phyloP scores from a whole-genome alignment of 2,888 invertebrate species.

The Himalopsyche anomala region DNA sequence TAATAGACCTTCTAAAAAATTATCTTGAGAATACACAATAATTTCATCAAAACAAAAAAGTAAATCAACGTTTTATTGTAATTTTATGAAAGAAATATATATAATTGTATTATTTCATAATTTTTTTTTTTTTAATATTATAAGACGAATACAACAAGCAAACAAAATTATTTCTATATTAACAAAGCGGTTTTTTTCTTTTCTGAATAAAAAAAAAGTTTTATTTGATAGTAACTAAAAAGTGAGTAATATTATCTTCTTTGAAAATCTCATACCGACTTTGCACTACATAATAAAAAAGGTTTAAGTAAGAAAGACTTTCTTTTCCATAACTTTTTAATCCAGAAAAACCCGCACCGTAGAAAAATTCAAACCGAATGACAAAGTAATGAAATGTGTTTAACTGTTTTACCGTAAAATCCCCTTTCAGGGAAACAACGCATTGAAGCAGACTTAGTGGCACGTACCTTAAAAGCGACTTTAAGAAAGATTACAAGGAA shows the following conservation, averaged over 20 bases:
- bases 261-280: not conserved
- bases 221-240: not conserved
- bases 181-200: no score
- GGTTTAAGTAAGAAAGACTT: not conserved
- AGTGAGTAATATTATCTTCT: not conserved
- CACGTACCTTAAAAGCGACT: conserved; percentile 20
- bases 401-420: conserved; percentile 34
- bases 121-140: no score
- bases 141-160: no score
- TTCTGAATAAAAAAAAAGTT: no score
- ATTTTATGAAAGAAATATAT: no score
- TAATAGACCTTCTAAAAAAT: no score
- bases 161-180: no score
- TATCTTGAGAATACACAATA: no score
- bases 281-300: conserved; percentile 25
- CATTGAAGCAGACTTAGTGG: conserved; percentile 17
- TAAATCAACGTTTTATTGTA: no score
- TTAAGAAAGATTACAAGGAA: not conserved
- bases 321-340: conserved; percentile 26
- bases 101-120: no score
- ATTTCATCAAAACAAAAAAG: no score
- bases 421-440: conserved; percentile 31
- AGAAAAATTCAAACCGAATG: conserved; percentile 28
- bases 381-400: conserved; percentile 34
- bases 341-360: not conserved